Conservation (phyloP, 2,113 vertebrate genomes). For the Coregonus clupeaformis region DNA sequence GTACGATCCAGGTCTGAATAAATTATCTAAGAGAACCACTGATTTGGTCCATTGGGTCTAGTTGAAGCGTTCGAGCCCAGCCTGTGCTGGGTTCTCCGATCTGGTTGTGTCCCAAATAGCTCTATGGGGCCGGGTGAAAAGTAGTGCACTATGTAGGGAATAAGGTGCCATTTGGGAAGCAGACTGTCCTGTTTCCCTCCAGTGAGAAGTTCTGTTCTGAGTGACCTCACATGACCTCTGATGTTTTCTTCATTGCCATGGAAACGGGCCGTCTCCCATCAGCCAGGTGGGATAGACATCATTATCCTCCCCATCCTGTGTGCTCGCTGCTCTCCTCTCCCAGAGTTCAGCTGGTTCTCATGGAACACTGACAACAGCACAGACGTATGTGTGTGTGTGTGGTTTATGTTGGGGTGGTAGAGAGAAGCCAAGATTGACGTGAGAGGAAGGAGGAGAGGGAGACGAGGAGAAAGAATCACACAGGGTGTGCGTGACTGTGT, state of each 20-base stretch:
- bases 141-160: no score
- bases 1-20: neutral
- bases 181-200: neutral
- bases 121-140: no score
- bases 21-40: no score
- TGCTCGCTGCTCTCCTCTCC: neutral
- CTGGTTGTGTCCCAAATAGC: no score
- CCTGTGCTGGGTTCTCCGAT: neutral
- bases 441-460: no score
- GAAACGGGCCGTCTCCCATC: neutral
- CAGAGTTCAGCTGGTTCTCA: conserved; percentile 50
- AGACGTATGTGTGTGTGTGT: conserved; percentile 10
- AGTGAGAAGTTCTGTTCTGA: no score
- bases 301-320: conserved; percentile 5
- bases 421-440: neutral
- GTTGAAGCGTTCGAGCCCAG: neutral
- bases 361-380: conserved; percentile 23
- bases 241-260: neutral
- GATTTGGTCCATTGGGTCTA: neutral
- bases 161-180: no score
- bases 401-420: neutral
- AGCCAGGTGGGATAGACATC: conserved; percentile 18
- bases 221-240: neutral
- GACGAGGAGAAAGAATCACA: no score
- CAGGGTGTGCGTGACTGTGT: no score